Conservation (phyloP, 2,797 vertebrate genomes). For the Euthynnus affinis region DNA sequence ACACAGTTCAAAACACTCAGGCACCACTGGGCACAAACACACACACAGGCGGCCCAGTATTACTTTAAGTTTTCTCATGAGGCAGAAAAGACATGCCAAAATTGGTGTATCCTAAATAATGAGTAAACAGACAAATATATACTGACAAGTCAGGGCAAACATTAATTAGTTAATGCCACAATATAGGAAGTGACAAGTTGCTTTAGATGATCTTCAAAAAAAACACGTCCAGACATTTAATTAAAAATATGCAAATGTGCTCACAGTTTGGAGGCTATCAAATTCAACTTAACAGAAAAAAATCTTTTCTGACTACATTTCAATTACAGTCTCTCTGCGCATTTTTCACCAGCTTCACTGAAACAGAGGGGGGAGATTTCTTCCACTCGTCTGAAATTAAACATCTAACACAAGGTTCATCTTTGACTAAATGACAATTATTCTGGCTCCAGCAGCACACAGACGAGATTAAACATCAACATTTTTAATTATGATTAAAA, state of each 20-base stretch:
- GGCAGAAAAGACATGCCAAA: conserved; percentile 35
- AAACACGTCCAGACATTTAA: conserved; percentile 77
- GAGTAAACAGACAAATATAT: conserved; percentile 73
- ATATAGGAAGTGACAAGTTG: conserved; percentile 76
- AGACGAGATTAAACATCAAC: conserved; percentile 54
- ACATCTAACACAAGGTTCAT: conserved; percentile 45
- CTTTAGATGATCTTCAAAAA: conserved; percentile 72
- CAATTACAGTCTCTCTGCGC: conserved; percentile 69
- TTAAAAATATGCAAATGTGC: conserved; percentile 87
- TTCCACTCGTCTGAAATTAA: conserved; percentile 41
- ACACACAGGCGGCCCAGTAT: conserved; percentile 7
- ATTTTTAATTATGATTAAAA: conserved; percentile 66
- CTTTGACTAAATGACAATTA: conserved; percentile 56
- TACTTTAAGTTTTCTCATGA: conserved; percentile 27
- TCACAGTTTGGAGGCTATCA: conserved; percentile 77
- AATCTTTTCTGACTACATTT: conserved; percentile 78
- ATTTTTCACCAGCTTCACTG: conserved; percentile 60
- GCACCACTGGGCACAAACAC: conserved; percentile 7
- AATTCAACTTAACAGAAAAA: conserved; percentile 79
- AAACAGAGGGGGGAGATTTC: conserved; percentile 17
- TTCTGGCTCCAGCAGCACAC: conserved; percentile 43
- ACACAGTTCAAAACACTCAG: conserved; percentile 39
- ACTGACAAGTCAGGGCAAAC: conserved; percentile 75
- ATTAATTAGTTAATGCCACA: conserved; percentile 77
- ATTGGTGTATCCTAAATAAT: conserved; percentile 61